Percentiles rank a stretch among this genome's conserved stretches.
phyloP scores from a whole-genome alignment of 1,140 invertebrate genomes.

The Fopius arisanus region DNA sequence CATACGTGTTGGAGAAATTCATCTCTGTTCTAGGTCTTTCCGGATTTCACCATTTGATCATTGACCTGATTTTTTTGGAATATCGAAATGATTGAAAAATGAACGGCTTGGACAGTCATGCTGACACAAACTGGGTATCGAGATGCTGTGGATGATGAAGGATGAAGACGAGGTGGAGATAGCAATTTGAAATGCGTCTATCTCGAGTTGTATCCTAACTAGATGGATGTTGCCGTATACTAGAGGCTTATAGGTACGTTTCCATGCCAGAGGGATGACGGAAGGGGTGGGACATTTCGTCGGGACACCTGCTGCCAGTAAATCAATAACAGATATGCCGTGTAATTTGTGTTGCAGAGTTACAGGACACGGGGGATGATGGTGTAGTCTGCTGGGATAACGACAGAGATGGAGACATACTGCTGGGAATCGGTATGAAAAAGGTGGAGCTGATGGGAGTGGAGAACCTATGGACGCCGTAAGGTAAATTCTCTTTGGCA shows the following conservation, averaged over 20 bases:
- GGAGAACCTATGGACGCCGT: conserved; percentile 30
- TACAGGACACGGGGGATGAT: background rate
- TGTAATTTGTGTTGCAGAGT: conserved; percentile 29
- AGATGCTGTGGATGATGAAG: background rate
- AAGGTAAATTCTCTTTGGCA: conserved; percentile 54
- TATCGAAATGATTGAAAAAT: no score
- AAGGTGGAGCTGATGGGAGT: background rate
- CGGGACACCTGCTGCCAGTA: conserved; percentile 45
- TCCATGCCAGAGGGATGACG: background rate
- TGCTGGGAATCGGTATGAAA: background rate
- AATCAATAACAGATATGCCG: conserved; percentile 50
- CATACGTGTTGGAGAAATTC: no score
- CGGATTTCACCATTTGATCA: no score
- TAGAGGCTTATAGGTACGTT: background rate
- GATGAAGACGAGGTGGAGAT: background rate
- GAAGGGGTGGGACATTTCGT: conserved; percentile 37
- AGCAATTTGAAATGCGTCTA: background rate
- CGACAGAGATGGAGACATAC: background rate
- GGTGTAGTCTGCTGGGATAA: background rate
- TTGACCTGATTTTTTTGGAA: no score
- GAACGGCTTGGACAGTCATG: background rate
- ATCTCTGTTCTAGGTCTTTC: no score
- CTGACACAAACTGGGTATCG: background rate
- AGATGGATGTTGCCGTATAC: conserved; percentile 16
- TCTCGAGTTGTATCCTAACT: background rate